phyloP scores from a whole-genome alignment of 2,888 invertebrate genomes.

The Myopa tessellatipennis region DNA sequence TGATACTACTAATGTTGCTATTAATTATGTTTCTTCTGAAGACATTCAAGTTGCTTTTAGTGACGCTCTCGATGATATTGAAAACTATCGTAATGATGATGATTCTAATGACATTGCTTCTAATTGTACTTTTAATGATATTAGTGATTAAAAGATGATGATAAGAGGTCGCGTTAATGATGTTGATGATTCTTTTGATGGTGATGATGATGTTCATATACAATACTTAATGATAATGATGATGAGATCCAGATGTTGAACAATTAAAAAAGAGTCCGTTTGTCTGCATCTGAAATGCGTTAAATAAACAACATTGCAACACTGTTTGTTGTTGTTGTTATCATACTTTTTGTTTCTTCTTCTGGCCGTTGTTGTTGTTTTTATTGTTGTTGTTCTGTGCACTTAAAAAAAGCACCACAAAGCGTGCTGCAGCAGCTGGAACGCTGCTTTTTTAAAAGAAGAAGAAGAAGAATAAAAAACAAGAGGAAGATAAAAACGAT shows the following conservation, averaged over 20 bases:
- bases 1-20: no score
- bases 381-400: no score
- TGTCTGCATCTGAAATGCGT: not conserved
- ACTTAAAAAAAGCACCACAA: not conserved
- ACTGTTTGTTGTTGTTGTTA: no score
- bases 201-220: not conserved
- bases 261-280: not conserved
- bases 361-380: no score
- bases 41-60: not conserved
- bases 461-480: no score
- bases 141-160: no score
- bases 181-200: slow-evolving; percentile 6
- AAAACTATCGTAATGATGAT: not conserved
- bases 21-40: not conserved
- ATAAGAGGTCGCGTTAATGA: no score
- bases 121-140: not conserved
- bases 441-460: no score
- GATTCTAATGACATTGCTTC: not conserved
- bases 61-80: not conserved
- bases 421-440: not conserved
- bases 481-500: no score
- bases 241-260: slow-evolving; percentile 4
- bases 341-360: no score
- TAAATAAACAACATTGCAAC: not conserved
- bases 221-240: not conserved